Percentiles rank a stretch among this genome's conserved stretches.
Evolutionary conservation across 2,888 invertebrate genomes (phyloP).

Genomic region (Conops quadrifasciatus): DNA sequence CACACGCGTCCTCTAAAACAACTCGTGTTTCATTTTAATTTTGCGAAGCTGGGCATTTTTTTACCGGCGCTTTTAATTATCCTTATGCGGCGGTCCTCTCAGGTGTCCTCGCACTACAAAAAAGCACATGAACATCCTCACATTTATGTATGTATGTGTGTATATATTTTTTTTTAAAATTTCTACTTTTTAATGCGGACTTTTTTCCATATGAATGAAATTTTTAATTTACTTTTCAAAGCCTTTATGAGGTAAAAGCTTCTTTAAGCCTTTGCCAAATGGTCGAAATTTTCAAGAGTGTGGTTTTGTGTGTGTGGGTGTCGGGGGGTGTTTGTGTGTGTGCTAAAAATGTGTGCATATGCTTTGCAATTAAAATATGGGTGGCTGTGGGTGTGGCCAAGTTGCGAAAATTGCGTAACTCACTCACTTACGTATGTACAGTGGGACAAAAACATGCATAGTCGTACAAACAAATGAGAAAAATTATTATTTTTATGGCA

Average conservation of each 20-base stretch:
- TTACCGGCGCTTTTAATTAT: conserved; percentile 32
- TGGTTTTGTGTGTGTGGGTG: conserved; percentile 25
- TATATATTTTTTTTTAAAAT: not conserved
- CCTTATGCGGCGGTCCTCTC: conserved; percentile 13
- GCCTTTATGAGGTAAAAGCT: conserved; percentile 51
- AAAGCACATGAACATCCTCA: not conserved
- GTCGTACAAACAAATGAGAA: too few relatives aligned
- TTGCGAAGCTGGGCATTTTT: conserved; percentile 1
- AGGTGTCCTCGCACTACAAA: conserved; percentile 16
- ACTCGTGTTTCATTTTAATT: not conserved
- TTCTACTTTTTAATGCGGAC: too few relatives aligned
- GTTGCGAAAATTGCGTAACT: conserved; percentile 5
- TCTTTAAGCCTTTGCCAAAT: conserved; percentile 44
- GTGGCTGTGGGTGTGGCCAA: conserved; percentile 29
- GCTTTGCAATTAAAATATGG: conserved; percentile 43
- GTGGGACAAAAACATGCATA: not conserved
- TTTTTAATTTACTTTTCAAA: conserved; percentile 41
- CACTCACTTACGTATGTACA: not conserved
- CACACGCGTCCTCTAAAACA: not conserved
- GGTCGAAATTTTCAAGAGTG: conserved; percentile 35
- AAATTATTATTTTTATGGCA: too few relatives aligned
- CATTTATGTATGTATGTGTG: not conserved
- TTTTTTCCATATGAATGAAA: conserved; percentile 33
- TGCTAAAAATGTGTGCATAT: conserved; percentile 7
- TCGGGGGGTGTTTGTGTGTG: conserved; percentile 32